Evolutionary conservation across 2,888 invertebrate species (phyloP), one percentile per base, ranked within the genome.

Genomic region (Leucozona laternaria): DNA sequence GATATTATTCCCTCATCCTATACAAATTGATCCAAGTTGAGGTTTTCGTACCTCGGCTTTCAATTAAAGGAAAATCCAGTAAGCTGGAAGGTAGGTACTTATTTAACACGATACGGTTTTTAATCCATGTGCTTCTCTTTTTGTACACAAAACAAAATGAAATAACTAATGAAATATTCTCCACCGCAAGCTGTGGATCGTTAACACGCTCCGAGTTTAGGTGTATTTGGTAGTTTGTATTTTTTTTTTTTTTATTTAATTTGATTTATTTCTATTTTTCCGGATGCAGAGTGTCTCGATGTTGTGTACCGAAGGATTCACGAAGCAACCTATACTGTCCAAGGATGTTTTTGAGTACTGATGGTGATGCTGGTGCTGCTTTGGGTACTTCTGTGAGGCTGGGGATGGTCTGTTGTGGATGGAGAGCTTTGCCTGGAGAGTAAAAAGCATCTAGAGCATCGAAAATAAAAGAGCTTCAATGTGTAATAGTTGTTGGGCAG

Each of bases 351-450:
- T 60, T 25, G 55, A 55, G 68, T 62, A 58, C 48, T 57, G 58
- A 25, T 58, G 28, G 68, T 60, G 60, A 55, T 80, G 71, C 25
- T 78, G 43, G 71, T 34, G 53, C 11, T 79, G 66, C 40, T 28
- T 79, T 64, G 17, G 70, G 28, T 71, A 71, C 31, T 77, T 55
- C 34, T 50, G 58, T 70, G 43, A 58, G 45, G 60, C 15, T 78
- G 76, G 34, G 34, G 31, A 31, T 57, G 28, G 72, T 48, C 37
- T 64, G 31, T 58, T 57, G 66, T 48, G 73, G 31, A 77, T 55
- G 22, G 71, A 86, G 81, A 86, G 85, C 73, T 86, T 81, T 82
- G 71, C 66, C 13, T 62, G 71, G 84, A 84, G 84, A 84, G 79
- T 84, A 15, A 78, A 86, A 86, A 70, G 72, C 85, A 77, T 81